phyloP scores from a whole-genome alignment of 2,888 invertebrate genomes.

The Catocala nupta region DNA sequence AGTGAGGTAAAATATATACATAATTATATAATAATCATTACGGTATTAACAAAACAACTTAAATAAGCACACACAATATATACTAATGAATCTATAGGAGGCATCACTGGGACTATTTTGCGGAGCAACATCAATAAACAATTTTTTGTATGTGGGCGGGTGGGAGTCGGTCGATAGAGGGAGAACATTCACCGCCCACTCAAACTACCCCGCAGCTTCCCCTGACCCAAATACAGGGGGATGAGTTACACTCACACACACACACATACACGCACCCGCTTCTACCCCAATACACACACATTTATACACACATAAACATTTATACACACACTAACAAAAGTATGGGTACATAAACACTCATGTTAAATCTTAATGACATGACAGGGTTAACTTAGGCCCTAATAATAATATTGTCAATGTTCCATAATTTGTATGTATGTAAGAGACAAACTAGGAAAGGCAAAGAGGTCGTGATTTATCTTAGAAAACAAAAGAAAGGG shows the following conservation, averaged over 20 bases:
- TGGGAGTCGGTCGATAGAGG: conserved; percentile 72
- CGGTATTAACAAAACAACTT: no score
- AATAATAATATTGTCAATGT: background rate
- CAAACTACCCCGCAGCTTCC: conserved; percentile 69
- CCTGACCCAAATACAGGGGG: conserved; percentile 77
- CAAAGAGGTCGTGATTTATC: no score
- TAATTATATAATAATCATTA: no score
- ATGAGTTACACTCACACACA: conserved; percentile 63
- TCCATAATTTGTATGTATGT: background rate
- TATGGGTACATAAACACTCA: conserved; percentile 3
- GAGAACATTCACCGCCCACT: conserved; percentile 66
- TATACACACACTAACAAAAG: conserved; percentile 17
- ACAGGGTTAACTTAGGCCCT: background rate
- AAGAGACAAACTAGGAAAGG: background rate
- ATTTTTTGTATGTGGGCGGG: conserved; percentile 63
- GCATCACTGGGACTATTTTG: conserved; percentile 25
- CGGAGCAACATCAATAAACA: conserved; percentile 39
- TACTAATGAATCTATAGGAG: conserved; percentile 3
- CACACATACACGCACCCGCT: conserved; percentile 59
- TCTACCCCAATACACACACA: conserved; percentile 34
- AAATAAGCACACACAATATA: background rate
- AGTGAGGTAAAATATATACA: no score
- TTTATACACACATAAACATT: conserved; percentile 19
- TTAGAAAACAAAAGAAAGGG: no score
- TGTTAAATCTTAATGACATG: conserved; percentile 4